Conservation (phyloP, 1,140 invertebrate species). For the Anoplolepis gracilipes region DNA sequence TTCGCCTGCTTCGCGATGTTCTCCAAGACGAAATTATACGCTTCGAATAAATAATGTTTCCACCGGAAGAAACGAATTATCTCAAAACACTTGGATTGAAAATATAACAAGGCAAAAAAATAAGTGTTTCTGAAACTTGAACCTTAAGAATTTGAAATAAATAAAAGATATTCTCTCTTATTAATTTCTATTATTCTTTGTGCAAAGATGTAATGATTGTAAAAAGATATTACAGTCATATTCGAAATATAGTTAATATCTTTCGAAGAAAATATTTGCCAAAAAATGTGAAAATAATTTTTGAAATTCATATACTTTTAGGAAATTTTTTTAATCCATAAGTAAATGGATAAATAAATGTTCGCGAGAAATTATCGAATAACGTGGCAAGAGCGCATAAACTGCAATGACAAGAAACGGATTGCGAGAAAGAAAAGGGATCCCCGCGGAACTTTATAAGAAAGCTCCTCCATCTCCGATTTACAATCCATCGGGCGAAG, state of each 20-base stretch:
- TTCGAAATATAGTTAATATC: neutral
- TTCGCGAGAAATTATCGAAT: conserved; percentile 33
- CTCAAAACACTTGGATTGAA: conserved; percentile 18
- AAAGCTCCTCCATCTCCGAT: conserved; percentile 53
- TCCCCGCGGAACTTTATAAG: conserved; percentile 38
- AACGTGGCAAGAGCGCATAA: conserved; percentile 8
- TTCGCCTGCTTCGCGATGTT: conserved; percentile 35
- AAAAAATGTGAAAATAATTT: neutral
- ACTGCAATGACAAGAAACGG: conserved; percentile 45
- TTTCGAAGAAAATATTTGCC: neutral
- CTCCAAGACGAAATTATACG: conserved; percentile 27
- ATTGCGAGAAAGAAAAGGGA: conserved; percentile 48
- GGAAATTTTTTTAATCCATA: conserved; percentile 15
- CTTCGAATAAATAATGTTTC: conserved; percentile 47
- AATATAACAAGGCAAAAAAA: neutral
- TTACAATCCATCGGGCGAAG: conserved; percentile 61
- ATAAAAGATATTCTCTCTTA: neutral
- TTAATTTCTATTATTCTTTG: neutral
- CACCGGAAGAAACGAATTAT: conserved; percentile 31
- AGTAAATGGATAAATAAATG: conserved; percentile 2
- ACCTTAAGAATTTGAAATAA: neutral
- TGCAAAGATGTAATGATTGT: neutral
- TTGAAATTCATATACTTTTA: neutral
- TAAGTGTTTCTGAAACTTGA: neutral
- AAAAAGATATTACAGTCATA: too few species aligned